Conservation (phyloP, 2,888 invertebrate species). For the Volucella bombylans region DNA sequence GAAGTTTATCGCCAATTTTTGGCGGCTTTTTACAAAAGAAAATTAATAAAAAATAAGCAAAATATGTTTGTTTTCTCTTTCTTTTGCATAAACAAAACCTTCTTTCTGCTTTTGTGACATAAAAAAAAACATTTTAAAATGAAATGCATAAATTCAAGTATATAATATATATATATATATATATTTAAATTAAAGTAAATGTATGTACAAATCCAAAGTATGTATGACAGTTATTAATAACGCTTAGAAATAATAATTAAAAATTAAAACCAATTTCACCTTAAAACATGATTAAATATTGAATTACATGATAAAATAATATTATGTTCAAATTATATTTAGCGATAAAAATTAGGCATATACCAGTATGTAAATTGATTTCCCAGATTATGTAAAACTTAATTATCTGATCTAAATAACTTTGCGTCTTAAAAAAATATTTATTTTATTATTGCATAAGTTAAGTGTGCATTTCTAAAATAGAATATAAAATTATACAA, state of each 20-base stretch:
- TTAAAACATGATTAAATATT: conserved; percentile 20
- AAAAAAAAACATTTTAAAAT: conserved; percentile 4
- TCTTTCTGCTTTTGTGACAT: conserved; percentile 33
- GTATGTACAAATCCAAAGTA: conserved; percentile 53
- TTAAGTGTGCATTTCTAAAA: too few species aligned
- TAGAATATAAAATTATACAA: too few species aligned
- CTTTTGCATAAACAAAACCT: conserved; percentile 6
- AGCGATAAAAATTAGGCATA: conserved; percentile 1
- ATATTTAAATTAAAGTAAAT: conserved; percentile 14
- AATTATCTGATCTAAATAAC: too few species aligned
- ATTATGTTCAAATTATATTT: conserved; percentile 29
- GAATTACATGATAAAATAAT: conserved; percentile 26
- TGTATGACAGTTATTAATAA: conserved; percentile 50
- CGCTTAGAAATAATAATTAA: conserved; percentile 44
- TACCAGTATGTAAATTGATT: too few species aligned
- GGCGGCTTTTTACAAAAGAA: conserved; percentile 55
- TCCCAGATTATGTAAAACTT: too few species aligned
- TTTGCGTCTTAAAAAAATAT: too few species aligned
- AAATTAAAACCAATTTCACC: conserved; percentile 50
- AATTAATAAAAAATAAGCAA: conserved; percentile 23
- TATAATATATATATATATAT: conserved; percentile 2
- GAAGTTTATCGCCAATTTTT: conserved; percentile 59
- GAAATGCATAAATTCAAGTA: background rate
- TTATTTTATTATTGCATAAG: too few species aligned
- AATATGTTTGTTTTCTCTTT: conserved; percentile 23